Conservation (phyloP, 2,113 vertebrate genomes). For the Charina bottae region DNA sequence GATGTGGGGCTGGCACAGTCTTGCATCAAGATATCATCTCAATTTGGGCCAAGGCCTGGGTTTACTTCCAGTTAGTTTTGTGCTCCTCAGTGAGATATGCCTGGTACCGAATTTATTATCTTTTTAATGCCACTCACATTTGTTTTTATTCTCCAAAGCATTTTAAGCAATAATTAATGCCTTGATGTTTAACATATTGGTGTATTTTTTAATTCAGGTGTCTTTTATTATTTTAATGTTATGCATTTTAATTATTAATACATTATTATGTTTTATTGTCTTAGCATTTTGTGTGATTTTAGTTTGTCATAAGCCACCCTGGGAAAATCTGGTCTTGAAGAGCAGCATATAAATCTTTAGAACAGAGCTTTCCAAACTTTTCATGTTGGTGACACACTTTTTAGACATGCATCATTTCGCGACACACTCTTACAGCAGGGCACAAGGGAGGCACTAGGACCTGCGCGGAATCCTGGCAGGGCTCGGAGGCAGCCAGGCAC, state of each 20-base stretch:
- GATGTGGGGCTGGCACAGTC: neutral
- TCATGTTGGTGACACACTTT: too few species aligned
- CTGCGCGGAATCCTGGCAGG: too few species aligned
- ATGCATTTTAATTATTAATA: neutral
- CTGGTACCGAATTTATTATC: too few species aligned
- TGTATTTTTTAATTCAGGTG: neutral
- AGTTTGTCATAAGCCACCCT: neutral
- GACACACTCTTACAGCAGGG: too few species aligned
- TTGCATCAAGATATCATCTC: neutral
- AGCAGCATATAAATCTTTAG: neutral
- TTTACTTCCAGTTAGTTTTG: neutral
- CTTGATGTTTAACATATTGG: neutral
- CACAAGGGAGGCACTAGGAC: too few species aligned
- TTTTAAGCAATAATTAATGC: neutral
- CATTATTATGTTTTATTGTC: neutral
- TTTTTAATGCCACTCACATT: neutral
- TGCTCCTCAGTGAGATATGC: neutral
- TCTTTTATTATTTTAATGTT: neutral
- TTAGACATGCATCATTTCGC: too few species aligned
- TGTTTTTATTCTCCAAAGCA: neutral
- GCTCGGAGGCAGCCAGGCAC: too few species aligned
- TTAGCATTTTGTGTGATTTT: neutral
- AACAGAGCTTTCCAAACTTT: too few species aligned
- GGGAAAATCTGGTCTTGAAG: neutral
- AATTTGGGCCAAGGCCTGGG: neutral